These are phyloP conservation scores for Zootermopsis nevadensis DNA, from an alignment of 2,888 invertebrate genomes.

Conservation along the genomic window DNA sequence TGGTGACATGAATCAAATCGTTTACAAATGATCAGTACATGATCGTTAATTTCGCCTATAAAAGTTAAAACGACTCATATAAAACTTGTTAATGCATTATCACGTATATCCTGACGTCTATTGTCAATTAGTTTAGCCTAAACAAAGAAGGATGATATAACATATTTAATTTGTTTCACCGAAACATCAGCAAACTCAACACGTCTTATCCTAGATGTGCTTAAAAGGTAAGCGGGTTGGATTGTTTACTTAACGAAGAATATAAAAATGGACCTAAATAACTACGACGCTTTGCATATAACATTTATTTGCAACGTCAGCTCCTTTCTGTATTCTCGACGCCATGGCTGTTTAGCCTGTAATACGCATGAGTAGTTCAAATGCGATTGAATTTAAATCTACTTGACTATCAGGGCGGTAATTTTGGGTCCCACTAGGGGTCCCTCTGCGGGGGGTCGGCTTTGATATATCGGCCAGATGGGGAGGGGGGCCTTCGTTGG, in stretches of 20 bases:
- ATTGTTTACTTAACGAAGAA: not conserved
- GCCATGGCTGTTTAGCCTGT: not conserved
- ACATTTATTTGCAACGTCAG: not conserved
- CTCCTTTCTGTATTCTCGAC: not conserved
- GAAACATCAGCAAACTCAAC: no score
- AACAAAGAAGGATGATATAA: no score
- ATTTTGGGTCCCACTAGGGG: conserved; percentile 36
- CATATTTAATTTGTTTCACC: no score
- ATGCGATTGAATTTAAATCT: conserved; percentile 34
- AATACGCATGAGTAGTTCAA: conserved; percentile 17
- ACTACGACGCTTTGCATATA: not conserved
- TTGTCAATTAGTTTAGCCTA: no score
- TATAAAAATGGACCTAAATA: not conserved
- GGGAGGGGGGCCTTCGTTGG: not conserved
- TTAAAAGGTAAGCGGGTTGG: no score
- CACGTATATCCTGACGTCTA: no score
- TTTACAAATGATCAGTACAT: no score
- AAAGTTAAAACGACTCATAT: no score
- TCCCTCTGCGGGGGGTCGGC: conserved; percentile 8
- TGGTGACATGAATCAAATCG: no score
- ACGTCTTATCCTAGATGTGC: no score
- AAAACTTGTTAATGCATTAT: no score
- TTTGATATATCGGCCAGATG: conserved; percentile 29
- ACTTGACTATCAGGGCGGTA: conserved; percentile 11
- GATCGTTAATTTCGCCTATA: no score